Conservation (phyloP, 2,888 invertebrate genomes). For the Pseudolycoriella hygida region DNA sequence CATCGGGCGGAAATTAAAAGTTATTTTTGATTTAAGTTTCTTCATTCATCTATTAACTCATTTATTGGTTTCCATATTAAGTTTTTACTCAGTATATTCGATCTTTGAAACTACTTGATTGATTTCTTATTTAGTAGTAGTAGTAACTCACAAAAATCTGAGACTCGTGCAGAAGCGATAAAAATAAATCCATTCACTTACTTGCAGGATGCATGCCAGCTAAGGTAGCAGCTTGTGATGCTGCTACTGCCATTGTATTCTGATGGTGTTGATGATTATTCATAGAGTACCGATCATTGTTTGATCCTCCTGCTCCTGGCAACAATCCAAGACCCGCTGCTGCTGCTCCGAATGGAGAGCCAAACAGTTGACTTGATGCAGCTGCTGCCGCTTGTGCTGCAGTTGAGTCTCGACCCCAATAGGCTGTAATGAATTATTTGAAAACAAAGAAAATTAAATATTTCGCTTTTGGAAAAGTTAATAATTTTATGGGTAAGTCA, state of each 20-base stretch:
- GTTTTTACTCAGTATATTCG: no score
- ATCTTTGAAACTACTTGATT: no score
- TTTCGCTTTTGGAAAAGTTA: no score
- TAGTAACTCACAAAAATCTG: no score
- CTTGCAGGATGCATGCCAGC: conserved; percentile 56
- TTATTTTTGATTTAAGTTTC: no score
- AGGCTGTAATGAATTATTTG: conserved; percentile 37
- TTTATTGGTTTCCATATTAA: no score
- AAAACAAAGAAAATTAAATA: not conserved
- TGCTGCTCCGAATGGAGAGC: conserved; percentile 28
- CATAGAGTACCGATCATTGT: conserved; percentile 30
- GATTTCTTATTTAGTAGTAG: no score
- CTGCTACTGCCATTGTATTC: conserved; percentile 61
- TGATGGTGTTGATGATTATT: conserved; percentile 23
- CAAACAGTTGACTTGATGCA: conserved; percentile 28
- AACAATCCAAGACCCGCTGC: conserved; percentile 26
- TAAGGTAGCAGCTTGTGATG: conserved; percentile 69
- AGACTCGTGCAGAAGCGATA: no score
- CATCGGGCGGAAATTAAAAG: no score
- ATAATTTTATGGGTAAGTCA: no score
- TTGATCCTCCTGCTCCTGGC: conserved; percentile 22
- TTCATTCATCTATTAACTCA: no score
- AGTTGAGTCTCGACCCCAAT: conserved; percentile 54
- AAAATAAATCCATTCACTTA: conserved; percentile 19
- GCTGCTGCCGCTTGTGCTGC: conserved; percentile 24